Evolutionary conservation across 2,888 invertebrate species (phyloP), one percentile per base, ranked within the genome.

Genomic region (Drosophila subsilvestris): DNA sequence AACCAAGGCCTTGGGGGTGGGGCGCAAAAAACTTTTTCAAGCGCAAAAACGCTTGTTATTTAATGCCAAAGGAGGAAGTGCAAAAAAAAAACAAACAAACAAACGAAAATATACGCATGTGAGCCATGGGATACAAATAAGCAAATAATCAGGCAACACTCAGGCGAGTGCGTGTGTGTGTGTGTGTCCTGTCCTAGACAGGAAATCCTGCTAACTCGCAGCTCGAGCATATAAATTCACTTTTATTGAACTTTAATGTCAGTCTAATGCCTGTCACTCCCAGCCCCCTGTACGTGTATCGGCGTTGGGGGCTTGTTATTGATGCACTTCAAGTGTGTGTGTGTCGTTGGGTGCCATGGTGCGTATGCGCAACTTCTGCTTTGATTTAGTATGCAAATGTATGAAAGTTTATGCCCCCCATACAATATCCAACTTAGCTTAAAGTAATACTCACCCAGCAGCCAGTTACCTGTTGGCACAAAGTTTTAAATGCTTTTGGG

Each of bases 191-290:
- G 53, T 48, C 20, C 48, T 61, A 60, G 55, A 74, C 68, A 66
- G 68, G 47, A 50, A 47, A 32, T 55, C 72, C 58, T 43, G 44
- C 29, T 54, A 18, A 50, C 37, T 51, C 69, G 47, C 59, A 37
- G 53, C 47, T 7, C 60, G 53, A 61, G 49, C 17, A 44, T 62
- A 86, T 81, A 81, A 75, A 81, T 84, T 72, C 66, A 45, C 61
- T 68, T 78, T 74, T 80, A 83, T 75, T 69, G 69, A 74, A 61
- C 85, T 86, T 82, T 86, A 84, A 82, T 82, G 82, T 76, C 57
- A 62, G 77, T 73, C 79, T 76, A 86, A 82, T 81, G 4, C 49
- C 25, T 25, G 17, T 18, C 45, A n/a, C 9, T 25, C 25, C 25
- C 8, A 8, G 3, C 29, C 12, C 7, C 27, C 14, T 10, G 22